Evolutionary conservation across 2,888 invertebrate genomes (phyloP), one percentile per base, ranked within the genome.

Genomic region (Incurvaria masculella): DNA sequence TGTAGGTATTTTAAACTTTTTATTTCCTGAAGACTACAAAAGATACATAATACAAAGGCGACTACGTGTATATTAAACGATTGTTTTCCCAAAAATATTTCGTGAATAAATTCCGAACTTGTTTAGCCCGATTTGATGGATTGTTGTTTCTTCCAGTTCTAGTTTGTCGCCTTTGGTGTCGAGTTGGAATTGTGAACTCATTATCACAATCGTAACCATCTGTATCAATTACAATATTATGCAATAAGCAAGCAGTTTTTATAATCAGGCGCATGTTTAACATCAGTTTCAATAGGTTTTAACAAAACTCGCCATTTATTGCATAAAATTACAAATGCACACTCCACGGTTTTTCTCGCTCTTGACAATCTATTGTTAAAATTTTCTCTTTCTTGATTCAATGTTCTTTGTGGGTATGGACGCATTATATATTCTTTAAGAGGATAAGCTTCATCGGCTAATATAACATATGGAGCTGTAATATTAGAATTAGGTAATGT

Each of bases 401-500:
- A 47, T 46, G 41, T 45, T 51, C 49, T 52, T 53, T 46, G 48
- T 47, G 57, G n/a, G n/a, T n/a, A n/a, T n/a, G n/a, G n/a, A n/a
- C n/a, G n/a, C n/a, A n/a, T n/a, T n/a, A n/a, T n/a, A n/a, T n/a
- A n/a, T n/a, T n/a, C n/a, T n/a, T n/a, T n/a, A n/a, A n/a, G n/a
- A n/a, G n/a, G n/a, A 54, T 55, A 60, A 46, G 55, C 57, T 55
- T 57, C 57, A 55, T 60, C 57, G 45, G 54, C 60, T 47, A n/a
- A n/a, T n/a, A n/a, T n/a, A n/a, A n/a, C n/a, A n/a, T n/a, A n/a
- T n/a, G n/a, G n/a, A n/a, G n/a, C n/a, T n/a, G n/a, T n/a, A n/a
- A n/a, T n/a, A n/a, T n/a, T n/a, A n/a, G n/a, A n/a, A n/a, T n/a
- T n/a, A n/a, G n/a, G n/a, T n/a, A n/a, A n/a, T n/a, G n/a, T n/a